Evolutionary conservation across 2,113 vertebrate species (phyloP), one percentile per base, ranked within the genome.

Genomic region (Notechis scutatus): DNA sequence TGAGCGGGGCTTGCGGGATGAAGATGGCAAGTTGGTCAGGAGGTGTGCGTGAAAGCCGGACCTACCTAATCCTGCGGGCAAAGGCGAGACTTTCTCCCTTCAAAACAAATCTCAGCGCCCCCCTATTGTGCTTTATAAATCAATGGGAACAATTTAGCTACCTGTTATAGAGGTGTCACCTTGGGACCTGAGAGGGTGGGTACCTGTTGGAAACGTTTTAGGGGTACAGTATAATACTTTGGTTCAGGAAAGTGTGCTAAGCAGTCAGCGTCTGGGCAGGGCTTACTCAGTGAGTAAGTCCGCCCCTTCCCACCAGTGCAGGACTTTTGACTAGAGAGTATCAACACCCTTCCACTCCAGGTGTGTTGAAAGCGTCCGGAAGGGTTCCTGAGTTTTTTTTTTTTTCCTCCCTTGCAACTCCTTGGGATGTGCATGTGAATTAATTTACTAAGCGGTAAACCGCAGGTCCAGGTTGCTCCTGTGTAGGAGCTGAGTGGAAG

Each of bases 361-460:
- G 69, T 81, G 69, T 8, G 69, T 81, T 39, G 69, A 81, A 39
- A 39, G 69, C 34, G 5, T 18, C 5, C 1, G 6, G 15, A 7
- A 1, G n/a, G 69, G 69, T 21, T 18, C 90, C 61, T 6, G 29
- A 10, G 8, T 18, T 47, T 6, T 29, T 47, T 3, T 3, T 10
- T 18, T 3, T 3, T 1, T 11, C 26, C 61, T 0, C 26, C 3
- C 89, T 2, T 14, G 26, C 26, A 21, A 4, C 0, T 21, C 15
- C 45, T 64, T 9, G 26, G 59, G 89, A 42, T 42, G 74, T 23
- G 74, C 3, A 7, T 39, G 74, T 21, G 34, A 81, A 81, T 21
- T 42, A 81, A 81, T 8, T 81, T 18, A 34, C 29, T 54, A 24
- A n/a, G 29, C 15, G 54, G 6, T 2, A 54, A 26, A 9, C 47